Evolutionary conservation across 2,113 vertebrate genomes (phyloP), one percentile per base, ranked within the genome.

Genomic region (Mirza zaza): DNA sequence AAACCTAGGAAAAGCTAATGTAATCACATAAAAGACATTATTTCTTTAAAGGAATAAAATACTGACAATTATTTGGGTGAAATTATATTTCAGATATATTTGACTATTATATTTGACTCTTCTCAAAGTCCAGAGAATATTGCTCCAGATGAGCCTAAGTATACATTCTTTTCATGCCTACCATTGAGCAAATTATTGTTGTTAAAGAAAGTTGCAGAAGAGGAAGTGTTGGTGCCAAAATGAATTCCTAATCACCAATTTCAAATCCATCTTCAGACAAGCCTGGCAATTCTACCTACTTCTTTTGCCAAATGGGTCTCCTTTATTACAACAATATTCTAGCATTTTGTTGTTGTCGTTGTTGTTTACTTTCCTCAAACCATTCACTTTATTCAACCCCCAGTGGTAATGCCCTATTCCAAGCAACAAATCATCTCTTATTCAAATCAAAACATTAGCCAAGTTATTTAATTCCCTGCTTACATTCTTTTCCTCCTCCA

Each of bases 1-100:
- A 32, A 42, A 15, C n/a, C 59, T 42, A 32, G 70, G 23, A 73
- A 59, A 73, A 70, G 34, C 32, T 11, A 71, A 71, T 9, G 36
- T 73, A 32, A 90, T 50, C 73, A 50, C 34, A 75, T 67, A 6
- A 50, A 94, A 91, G 71, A 55, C 45, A 14, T 0, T 50, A 29
- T 87, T 76, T 96, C 36, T 90, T 80, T 94, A 86, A 87, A 93
- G 55, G 65, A 83, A 71, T 71, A 55, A 85, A 90, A 32, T 81
- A 59, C 55, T 63, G 42, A 71, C n/a, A 91, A 63, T 52, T 65
- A 80, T 65, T 86, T 80, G 39, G 9, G 21, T 75, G 39, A 82
- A 29, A 75, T 75, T 67, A 21, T 59, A 52, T 61, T 27, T 73
- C 29, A 73, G 4, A 79, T 52, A 52, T 52, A 52, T 52, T 52